Percentiles rank a stretch among this genome's conserved stretches.
These are phyloP conservation scores for Calyptommatus sinebrachiatus DNA, from an alignment of 2,113 vertebrate genomes.

Conservation along the genomic window DNA sequence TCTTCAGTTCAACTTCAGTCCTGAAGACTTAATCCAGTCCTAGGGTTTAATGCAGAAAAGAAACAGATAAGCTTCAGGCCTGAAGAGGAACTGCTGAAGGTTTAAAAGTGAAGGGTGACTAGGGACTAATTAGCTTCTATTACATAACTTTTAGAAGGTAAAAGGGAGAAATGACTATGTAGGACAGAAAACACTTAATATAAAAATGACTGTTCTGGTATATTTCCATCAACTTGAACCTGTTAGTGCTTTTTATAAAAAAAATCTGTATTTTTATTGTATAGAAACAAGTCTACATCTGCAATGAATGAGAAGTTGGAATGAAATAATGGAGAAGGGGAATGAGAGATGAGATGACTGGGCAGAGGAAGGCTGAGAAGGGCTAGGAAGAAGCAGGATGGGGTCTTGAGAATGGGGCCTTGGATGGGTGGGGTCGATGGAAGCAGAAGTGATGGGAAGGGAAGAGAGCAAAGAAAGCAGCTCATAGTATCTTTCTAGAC, in stretches of 20 bases:
- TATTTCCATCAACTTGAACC: not conserved
- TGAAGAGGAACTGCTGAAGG: no score
- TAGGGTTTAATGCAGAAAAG: no score
- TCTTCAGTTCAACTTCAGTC: no score
- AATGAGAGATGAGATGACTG: not conserved
- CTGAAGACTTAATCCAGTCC: no score
- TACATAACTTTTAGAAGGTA: accelerated
- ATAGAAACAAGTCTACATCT: constrained; percentile 30
- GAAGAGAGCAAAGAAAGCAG: constrained; percentile 17
- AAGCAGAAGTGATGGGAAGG: not conserved
- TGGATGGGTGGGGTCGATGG: not conserved
- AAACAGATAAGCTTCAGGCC: no score
- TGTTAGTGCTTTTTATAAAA: constrained; percentile 2
- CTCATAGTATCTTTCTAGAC: not conserved
- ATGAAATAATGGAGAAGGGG: not conserved
- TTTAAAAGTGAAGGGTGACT: no score
- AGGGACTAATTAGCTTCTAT: not conserved
- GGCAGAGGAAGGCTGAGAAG: not conserved
- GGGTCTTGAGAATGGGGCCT: not conserved
- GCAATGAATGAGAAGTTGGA: not conserved
- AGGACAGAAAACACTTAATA: not conserved
- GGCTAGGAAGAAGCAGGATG: not conserved
- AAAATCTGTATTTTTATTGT: constrained; percentile 5
- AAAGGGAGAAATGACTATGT: not conserved
- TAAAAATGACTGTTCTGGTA: not conserved